These are phyloP conservation scores for Drosophila varians DNA, from an alignment of 1,140 invertebrate species.

Conservation along the genomic window DNA sequence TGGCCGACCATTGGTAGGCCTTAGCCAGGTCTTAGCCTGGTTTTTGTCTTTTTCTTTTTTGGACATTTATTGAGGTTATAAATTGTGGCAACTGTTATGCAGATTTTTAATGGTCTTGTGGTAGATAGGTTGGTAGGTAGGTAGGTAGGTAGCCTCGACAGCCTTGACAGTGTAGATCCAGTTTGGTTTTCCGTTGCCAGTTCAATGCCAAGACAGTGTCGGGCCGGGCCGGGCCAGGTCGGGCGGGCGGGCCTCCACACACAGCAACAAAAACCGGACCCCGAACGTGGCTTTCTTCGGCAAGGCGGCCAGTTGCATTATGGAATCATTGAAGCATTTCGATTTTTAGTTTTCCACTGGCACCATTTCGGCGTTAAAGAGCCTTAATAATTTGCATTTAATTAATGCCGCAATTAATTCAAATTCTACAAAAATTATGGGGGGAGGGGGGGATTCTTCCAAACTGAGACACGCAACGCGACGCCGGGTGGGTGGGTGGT, in stretches of 20 bases:
- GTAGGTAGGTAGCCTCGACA: conserved; percentile 12
- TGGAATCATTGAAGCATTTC: conserved; percentile 43
- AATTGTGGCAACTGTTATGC: conserved; percentile 17
- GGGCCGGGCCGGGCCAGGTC: too few species aligned
- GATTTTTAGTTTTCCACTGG: conserved; percentile 6
- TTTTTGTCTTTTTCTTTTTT: background rate
- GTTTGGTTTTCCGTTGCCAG: conserved; percentile 25
- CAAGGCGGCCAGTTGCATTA: conserved; percentile 11
- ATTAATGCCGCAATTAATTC: conserved; percentile 19
- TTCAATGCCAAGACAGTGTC: conserved; percentile 26
- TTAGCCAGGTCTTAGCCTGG: conserved; percentile 9
- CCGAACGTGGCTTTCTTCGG: conserved; percentile 53
- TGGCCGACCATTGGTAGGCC: background rate
- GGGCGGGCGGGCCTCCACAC: too few species aligned
- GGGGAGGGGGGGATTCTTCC: too few species aligned
- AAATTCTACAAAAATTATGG: too few species aligned
- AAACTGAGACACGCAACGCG: too few species aligned
- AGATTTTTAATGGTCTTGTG: too few species aligned
- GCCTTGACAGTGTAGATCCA: conserved; percentile 27
- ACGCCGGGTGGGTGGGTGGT: too few species aligned
- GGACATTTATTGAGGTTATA: conserved; percentile 40
- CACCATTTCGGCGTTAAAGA: background rate
- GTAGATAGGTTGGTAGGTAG: too few species aligned
- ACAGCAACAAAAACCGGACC: conserved; percentile 33
- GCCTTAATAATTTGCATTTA: conserved; percentile 55